Evolutionary conservation across 2,113 vertebrate species (phyloP).

Genomic region (Lipophrys pholis): DNA sequence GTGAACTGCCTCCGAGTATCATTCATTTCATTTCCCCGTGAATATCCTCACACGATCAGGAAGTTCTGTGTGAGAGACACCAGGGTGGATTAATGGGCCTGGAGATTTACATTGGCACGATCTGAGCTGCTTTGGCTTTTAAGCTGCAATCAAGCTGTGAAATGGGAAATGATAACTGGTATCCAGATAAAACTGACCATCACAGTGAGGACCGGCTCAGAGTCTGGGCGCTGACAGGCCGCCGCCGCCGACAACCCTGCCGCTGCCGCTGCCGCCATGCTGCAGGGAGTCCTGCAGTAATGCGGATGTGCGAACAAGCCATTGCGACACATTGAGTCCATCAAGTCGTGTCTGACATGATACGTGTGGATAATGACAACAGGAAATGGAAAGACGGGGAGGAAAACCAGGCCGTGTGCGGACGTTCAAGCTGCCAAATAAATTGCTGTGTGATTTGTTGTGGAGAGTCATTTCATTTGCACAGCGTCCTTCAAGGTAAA

Average conservation of each 20-base stretch:
- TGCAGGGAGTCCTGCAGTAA: conserved; percentile 53
- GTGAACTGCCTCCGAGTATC: conserved; percentile 69
- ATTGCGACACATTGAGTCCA: conserved; percentile 68
- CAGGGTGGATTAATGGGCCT: conserved; percentile 83
- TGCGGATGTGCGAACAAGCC: conserved; percentile 53
- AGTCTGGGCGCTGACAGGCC: conserved; percentile 49
- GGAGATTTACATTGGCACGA: conserved; percentile 85
- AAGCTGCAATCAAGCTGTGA: conserved; percentile 85
- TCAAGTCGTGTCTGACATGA: conserved; percentile 60
- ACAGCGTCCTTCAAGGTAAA: conserved; percentile 54
- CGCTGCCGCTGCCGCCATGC: conserved; percentile 60
- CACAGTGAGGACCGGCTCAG: conserved; percentile 76
- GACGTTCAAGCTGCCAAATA: conserved; percentile 61
- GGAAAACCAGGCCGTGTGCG: conserved; percentile 59
- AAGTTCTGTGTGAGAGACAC: conserved; percentile 77
- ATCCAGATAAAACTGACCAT: conserved; percentile 84
- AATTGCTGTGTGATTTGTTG: conserved; percentile 64
- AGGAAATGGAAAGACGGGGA: conserved; percentile 66
- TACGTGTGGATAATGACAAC: conserved; percentile 70
- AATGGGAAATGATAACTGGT: conserved; percentile 81
- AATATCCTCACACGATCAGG: conserved; percentile 77
- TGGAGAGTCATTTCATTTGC: conserved; percentile 70
- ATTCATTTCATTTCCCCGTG: conserved; percentile 81
- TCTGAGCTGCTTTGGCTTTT: conserved; percentile 86
- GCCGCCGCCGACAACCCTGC: too few relatives aligned